Evolutionary conservation across 2,888 invertebrate species (phyloP).

Genomic region (Deilephila elpenor): DNA sequence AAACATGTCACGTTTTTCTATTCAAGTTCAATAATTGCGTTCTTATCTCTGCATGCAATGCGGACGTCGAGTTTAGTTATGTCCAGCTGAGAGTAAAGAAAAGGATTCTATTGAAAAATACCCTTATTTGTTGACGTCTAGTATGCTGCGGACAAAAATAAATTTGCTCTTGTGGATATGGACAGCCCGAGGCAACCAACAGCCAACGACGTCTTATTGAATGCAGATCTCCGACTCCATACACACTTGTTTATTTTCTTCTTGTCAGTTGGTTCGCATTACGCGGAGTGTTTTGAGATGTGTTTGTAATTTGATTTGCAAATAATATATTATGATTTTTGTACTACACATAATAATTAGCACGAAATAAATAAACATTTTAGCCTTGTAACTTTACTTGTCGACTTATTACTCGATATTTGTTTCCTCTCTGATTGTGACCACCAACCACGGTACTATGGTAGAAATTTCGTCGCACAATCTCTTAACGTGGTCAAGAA

Average conservation of each 20-base stretch:
- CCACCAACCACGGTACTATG: too few species aligned
- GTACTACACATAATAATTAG: too few species aligned
- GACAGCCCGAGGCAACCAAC: conserved; percentile 63
- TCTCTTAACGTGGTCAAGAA: too few species aligned
- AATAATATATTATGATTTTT: neutral
- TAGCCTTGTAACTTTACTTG: too few species aligned
- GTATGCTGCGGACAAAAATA: conserved; percentile 77
- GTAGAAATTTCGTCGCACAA: too few species aligned
- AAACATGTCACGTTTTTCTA: too few species aligned
- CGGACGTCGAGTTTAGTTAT: neutral
- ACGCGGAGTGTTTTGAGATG: conserved; percentile 21
- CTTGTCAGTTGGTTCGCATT: conserved; percentile 29
- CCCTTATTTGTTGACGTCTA: conserved; percentile 82
- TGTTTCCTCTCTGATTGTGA: too few species aligned
- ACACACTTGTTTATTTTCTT: conserved; percentile 54
- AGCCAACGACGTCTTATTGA: conserved; percentile 68
- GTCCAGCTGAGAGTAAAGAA: conserved; percentile 57
- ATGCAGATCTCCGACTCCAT: conserved; percentile 60
- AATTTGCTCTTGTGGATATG: conserved; percentile 74
- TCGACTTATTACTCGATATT: too few species aligned
- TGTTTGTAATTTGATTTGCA: conserved; percentile 16
- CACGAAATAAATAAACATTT: too few species aligned
- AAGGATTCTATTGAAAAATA: conserved; percentile 77
- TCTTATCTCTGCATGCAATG: neutral
- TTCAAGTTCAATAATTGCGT: too few species aligned